Base-by-base conservation (phyloP, 2,797 vertebrate genomes). In the Macrochelys suwanniensis region DNA sequence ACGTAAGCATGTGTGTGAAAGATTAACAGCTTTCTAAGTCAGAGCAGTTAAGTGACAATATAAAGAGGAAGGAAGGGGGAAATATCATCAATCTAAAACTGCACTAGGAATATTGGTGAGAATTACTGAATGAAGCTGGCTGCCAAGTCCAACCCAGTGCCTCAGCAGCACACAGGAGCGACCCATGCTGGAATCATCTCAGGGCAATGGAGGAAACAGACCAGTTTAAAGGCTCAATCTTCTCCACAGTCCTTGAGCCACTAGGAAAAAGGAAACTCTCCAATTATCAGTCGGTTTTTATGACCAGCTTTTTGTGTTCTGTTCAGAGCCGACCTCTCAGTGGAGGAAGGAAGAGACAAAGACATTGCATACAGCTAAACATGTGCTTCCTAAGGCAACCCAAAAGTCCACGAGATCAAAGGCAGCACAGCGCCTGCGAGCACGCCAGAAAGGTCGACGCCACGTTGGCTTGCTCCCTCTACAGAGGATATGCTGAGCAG, bases 11-110 rank as follows among this genome's bases (percentile, higher is more conserved):
- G 96, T 92, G 95, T 97, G 97, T 96, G 97, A 97, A 98, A 98
- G 97, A 97, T 97, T 97, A 98, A 98, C 97, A 97, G 97, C 97
- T 96, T 54, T 95, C 84, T 65, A 94, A 97, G 95, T 68, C 4
- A 2, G 51, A 96, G 96, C 91, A 91, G 95, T 91, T 97, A 97
- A 97, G 95, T 96, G 97, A 96, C 97, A 96, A 94, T 71, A 97
- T 96, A 94, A 96, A 97, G 95, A 96, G 95, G 94, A 97, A 96
- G 95, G 85, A 51, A 95, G 92, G 89, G 89, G 92, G 90, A 97
- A 97, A 97, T 94, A 96, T 88, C 94, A 97, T 96, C 96, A 97
- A 96, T 97, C 96, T 95, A 87, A 31, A 81, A 65, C 83, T 84
- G 92, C 80, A 78, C 50, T 56, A 79, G 80, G 84, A 94, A 92